Evolutionary conservation across 2,113 vertebrate genomes (phyloP).

Genomic region (Raja brachyura): DNA sequence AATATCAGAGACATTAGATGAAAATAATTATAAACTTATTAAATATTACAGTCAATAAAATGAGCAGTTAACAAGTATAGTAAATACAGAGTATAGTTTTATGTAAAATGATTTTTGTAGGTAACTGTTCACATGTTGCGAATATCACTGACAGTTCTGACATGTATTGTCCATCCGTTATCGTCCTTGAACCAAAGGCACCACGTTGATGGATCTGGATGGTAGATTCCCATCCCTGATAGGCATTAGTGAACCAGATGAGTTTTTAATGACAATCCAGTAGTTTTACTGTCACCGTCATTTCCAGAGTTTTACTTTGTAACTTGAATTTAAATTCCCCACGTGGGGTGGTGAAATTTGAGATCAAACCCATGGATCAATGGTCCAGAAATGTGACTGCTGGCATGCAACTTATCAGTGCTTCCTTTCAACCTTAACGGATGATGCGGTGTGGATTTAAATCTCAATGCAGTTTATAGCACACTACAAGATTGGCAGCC

Average conservation of each 20-base stretch:
- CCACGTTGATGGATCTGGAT: too few species aligned
- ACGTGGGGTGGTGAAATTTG: too few species aligned
- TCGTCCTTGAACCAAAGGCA: neutral
- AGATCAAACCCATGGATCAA: too few species aligned
- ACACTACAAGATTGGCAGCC: neutral
- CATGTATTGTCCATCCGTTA: neutral
- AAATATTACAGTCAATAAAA: conserved; percentile 4
- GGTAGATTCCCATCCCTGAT: too few species aligned
- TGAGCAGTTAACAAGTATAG: neutral
- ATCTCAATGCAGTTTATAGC: neutral
- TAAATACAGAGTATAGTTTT: neutral
- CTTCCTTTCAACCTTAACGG: neutral
- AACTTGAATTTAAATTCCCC: too few species aligned
- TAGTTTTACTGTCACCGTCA: too few species aligned
- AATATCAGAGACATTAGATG: neutral
- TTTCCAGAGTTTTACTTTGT: too few species aligned
- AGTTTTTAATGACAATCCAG: too few species aligned
- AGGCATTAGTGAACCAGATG: too few species aligned
- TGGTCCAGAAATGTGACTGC: too few species aligned
- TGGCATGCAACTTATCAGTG: too few species aligned
- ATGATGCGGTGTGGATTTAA: neutral
- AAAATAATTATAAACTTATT: conserved; percentile 30
- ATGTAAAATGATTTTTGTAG: neutral
- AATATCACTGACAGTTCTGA: neutral
- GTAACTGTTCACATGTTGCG: neutral